Conservation (phyloP, 2,888 invertebrate genomes). For the Pelosia muscerda region DNA sequence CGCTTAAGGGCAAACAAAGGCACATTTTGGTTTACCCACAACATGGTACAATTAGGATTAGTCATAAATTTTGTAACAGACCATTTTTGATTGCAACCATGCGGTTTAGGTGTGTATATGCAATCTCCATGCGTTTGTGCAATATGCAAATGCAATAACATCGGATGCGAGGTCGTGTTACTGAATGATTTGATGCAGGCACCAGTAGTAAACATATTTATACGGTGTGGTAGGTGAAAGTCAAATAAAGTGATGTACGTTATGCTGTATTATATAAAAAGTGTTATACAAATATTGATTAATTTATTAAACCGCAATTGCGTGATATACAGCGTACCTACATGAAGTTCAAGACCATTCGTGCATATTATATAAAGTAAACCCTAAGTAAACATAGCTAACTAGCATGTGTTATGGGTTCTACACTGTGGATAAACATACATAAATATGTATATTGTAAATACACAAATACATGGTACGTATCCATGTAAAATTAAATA, state of each 20-base stretch:
- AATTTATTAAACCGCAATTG: neutral
- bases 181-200: slow-evolving; percentile 41
- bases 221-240: slow-evolving; percentile 39
- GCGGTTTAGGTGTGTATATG: slow-evolving; percentile 38
- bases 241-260: slow-evolving; percentile 38
- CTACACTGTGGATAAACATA: too few relatives aligned
- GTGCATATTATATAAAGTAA: too few relatives aligned
- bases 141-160: slow-evolving; percentile 47
- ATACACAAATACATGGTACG: too few relatives aligned
- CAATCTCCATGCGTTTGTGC: slow-evolving; percentile 51
- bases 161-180: slow-evolving; percentile 49
- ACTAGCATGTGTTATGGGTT: too few relatives aligned
- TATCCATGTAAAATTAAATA: too few relatives aligned
- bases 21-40: slow-evolving; percentile 4
- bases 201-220: slow-evolving; percentile 2
- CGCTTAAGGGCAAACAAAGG: slow-evolving; percentile 2
- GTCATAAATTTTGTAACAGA: slow-evolving; percentile 33
- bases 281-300: neutral
- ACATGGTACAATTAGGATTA: slow-evolving; percentile 12
- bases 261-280: slow-evolving; percentile 8
- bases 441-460: too few relatives aligned
- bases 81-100: slow-evolving; percentile 8
- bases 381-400: too few relatives aligned
- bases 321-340: neutral
- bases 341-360: slow-evolving; percentile 26